Evolutionary conservation across 2,797 vertebrate genomes (phyloP), one percentile per base, ranked within the genome.

Genomic region (Melanotaenia boesemani): DNA sequence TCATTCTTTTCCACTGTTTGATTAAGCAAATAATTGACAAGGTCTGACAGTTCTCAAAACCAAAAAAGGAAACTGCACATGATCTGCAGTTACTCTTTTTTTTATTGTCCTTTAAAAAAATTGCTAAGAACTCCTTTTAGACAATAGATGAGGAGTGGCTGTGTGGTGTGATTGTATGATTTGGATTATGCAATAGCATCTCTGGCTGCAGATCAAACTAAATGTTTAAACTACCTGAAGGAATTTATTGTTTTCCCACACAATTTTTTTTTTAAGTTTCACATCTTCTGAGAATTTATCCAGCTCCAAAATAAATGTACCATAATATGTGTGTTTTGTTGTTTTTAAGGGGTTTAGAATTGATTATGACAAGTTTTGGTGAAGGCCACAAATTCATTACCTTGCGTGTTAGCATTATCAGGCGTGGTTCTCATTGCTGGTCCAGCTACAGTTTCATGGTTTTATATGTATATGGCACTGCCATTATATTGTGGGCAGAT

Each of bases 1-100:
- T 88, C 39, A 11, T 64, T 76, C 4, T 11, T 67, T 57, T 52
- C 63, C 8, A 41, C 41, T 30, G 1, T 88, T 89, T 85, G 81
- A 88, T 90, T 70, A 62, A 64, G 91, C 86, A 88, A 93, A 93
- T 94, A 82, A 93, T 94, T 94, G 91, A 91, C 93, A 54, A 72
- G 80, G 50, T 30, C 44, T 62, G 69, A 68, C 71, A 71, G 52
- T 60, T 74, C 37, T 64, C 44, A 46, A 26, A 80, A 76, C 48
- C 7, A 37, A 62, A 68, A 72, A 39, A 46, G 26, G 26, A 68
- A 83, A 72, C 37, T 28, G 44, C 37, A 55, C 26, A 15, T 41
- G 68, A 69, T 58, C 6, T 46, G 15, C 57, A 56, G 60, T 58
- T 37, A 41, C 48, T 56, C 4, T 26, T 65, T 11, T 22, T 26